Conservation (phyloP, 2,888 invertebrate species). For the Candidula unifasciata region DNA sequence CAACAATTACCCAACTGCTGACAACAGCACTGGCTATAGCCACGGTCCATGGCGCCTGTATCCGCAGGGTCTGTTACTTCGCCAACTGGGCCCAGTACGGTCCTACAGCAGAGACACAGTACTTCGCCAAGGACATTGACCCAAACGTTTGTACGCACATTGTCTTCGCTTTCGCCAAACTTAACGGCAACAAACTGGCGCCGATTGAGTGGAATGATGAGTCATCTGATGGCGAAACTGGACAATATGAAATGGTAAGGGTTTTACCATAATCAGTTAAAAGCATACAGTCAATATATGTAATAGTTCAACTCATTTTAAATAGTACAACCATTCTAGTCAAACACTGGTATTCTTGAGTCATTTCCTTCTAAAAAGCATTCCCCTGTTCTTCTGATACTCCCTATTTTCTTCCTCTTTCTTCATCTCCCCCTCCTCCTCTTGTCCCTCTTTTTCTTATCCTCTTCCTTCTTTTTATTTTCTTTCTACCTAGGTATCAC, state of each 20-base stretch:
- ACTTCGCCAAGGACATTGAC: conserved; percentile 94
- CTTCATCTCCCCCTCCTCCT: too few relatives aligned
- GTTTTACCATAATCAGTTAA: too few relatives aligned
- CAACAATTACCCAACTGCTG: background rate
- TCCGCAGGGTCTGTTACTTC: conserved; percentile 51
- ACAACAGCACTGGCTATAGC: conserved; percentile 15
- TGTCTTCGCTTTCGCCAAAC: conserved; percentile 98
- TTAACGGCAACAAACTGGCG: conserved; percentile 94
- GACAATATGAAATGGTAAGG: conserved; percentile 36
- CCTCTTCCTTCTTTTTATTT: too few relatives aligned
- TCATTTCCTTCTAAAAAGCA: too few relatives aligned
- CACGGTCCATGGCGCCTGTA: conserved; percentile 15
- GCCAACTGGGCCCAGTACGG: conserved; percentile 55
- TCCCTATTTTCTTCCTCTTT: too few relatives aligned
- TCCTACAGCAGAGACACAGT: conserved; percentile 85
- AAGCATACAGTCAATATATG: too few relatives aligned
- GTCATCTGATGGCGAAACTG: conserved; percentile 57
- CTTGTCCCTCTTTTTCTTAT: too few relatives aligned
- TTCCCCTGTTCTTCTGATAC: too few relatives aligned
- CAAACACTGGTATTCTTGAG: too few relatives aligned
- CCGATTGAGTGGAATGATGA: conserved; percentile 97
- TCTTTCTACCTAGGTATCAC: too few relatives aligned
- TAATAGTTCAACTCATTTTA: too few relatives aligned
- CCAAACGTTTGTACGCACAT: conserved; percentile 96
- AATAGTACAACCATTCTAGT: too few relatives aligned